These are phyloP conservation scores for Sclerurus mexicanus DNA, from an alignment of 2,113 vertebrate species.

Conservation along the genomic window DNA sequence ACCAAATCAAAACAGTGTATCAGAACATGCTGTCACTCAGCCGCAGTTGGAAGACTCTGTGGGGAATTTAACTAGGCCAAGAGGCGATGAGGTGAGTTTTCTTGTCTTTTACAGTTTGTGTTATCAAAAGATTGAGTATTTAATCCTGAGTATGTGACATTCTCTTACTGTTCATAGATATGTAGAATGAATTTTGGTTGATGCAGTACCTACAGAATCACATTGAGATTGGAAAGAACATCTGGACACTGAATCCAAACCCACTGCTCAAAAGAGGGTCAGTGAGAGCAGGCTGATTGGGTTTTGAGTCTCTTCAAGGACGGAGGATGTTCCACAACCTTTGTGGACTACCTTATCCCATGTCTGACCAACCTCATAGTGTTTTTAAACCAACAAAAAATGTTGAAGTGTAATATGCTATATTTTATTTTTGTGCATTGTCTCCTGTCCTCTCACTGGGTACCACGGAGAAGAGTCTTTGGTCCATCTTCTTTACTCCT, in stretches of 20 bases:
- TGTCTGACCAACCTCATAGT: neutral
- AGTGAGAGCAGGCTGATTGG: neutral
- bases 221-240: neutral
- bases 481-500: neutral
- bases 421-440: neutral
- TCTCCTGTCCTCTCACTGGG: neutral
- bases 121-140: neutral
- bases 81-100: constrained; percentile 74
- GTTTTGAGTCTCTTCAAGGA: neutral
- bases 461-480: neutral
- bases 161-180: neutral
- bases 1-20: constrained; percentile 47
- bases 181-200: neutral
- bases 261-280: neutral
- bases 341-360: neutral
- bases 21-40: constrained; percentile 63
- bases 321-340: neutral
- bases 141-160: neutral
- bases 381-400: neutral
- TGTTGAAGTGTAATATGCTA: neutral
- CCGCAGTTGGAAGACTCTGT: constrained; percentile 68
- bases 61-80: constrained; percentile 64
- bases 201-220: neutral
- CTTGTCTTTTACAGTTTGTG: neutral
- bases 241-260: neutral